phyloP scores from a whole-genome alignment of 1,140 invertebrate species.

The Drosophila ironensis region DNA sequence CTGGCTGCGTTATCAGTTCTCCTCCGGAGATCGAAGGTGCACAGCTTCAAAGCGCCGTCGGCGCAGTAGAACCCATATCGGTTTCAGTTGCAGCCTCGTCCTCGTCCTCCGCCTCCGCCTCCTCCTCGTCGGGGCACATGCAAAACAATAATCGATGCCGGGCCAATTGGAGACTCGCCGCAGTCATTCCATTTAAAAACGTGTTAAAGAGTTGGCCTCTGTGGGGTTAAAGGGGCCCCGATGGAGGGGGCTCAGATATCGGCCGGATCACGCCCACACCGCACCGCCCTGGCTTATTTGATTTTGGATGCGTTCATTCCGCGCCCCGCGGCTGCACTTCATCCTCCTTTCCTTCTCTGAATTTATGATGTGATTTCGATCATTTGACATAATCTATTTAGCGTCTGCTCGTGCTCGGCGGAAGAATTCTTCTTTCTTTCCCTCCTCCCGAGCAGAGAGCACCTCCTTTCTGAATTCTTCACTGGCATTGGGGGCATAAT shows the following conservation, averaged over 20 bases:
- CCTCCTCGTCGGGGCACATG: slow-evolving; percentile 43
- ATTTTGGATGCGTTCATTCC: slow-evolving; percentile 75
- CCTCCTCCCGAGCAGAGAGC: neutral
- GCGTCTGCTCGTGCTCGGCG: slow-evolving; percentile 49
- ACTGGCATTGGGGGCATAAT: slow-evolving; percentile 63
- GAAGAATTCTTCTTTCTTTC: no score
- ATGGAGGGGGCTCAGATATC: neutral
- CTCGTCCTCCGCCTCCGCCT: no score
- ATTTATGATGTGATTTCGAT: slow-evolving; percentile 80
- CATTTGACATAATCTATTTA: slow-evolving; percentile 81
- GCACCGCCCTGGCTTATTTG: slow-evolving; percentile 69
- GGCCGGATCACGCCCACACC: slow-evolving; percentile 60
- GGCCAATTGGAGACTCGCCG: slow-evolving; percentile 14
- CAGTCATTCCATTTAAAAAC: slow-evolving; percentile 70
- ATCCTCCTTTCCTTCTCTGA: slow-evolving; percentile 26
- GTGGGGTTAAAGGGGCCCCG: neutral
- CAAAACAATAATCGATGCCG: slow-evolving; percentile 78
- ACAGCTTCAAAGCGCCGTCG: slow-evolving; percentile 69
- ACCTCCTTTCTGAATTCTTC: neutral
- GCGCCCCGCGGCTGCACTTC: slow-evolving; percentile 46
- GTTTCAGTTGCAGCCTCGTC: no score
- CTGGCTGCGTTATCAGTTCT: slow-evolving; percentile 57
- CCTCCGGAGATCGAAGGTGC: slow-evolving; percentile 22
- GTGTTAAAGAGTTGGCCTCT: slow-evolving; percentile 66
- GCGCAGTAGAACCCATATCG: slow-evolving; percentile 36